Evolutionary conservation across 1,140 invertebrate genomes (phyloP).

Genomic region (Diploscapter pachys): DNA sequence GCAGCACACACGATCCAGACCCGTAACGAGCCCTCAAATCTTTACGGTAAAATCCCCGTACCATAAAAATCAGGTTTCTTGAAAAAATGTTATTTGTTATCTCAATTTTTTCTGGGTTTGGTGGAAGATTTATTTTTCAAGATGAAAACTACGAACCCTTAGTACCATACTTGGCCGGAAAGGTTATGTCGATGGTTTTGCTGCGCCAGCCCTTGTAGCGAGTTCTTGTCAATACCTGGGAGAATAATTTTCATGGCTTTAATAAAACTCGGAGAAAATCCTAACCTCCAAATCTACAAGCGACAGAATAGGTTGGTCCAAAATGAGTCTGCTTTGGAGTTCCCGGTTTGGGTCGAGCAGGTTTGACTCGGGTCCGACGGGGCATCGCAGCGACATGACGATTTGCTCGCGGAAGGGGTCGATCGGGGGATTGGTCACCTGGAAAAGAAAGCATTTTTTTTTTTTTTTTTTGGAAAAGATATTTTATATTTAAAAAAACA

Average conservation of each 20-base stretch:
- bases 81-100: too few relatives aligned
- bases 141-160: conserved; percentile 15
- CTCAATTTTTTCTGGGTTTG: too few relatives aligned
- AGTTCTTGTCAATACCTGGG: conserved; percentile 62
- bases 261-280: too few relatives aligned
- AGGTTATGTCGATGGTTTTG: conserved; percentile 84
- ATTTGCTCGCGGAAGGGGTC: conserved; percentile 98
- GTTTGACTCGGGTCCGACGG: conserved; percentile 80
- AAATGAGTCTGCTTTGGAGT: conserved; percentile 86
- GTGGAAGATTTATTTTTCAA: too few relatives aligned
- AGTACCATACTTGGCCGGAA: conserved; percentile 70
- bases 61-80: not conserved
- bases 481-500: too few relatives aligned
- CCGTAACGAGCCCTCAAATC: conserved; percentile 70
- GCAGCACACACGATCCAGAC: conserved; percentile 75
- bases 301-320: conserved; percentile 89
- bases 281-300: conserved; percentile 76
- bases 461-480: not conserved
- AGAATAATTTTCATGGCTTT: too few relatives aligned
- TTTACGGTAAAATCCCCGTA: not conserved
- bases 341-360: conserved; percentile 81
- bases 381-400: conserved; percentile 85
- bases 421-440: conserved; percentile 98
- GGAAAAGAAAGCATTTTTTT: conserved; percentile 17
- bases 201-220: conserved; percentile 86